Conservation (phyloP, 2,797 vertebrate species). For the Thalassophryne amazonica region DNA sequence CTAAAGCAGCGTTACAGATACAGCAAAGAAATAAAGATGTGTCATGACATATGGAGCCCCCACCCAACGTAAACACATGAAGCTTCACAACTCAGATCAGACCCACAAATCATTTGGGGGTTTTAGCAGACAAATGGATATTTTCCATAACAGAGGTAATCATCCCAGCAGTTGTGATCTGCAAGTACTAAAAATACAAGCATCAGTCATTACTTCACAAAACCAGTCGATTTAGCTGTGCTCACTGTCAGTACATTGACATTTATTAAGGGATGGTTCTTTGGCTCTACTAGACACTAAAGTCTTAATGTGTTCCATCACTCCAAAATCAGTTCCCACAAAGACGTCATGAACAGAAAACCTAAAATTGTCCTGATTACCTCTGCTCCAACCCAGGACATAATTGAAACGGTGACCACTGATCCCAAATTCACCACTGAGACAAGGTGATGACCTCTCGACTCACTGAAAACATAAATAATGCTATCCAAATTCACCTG, state of each 20-base stretch:
- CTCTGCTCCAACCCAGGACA: background rate
- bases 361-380: background rate
- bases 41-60: background rate
- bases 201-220: background rate
- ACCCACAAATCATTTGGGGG: background rate
- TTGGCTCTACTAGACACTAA: too few relatives aligned
- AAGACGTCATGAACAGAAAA: background rate
- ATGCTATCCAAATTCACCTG: too few relatives aligned
- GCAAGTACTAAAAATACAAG: background rate
- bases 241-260: too few relatives aligned
- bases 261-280: too few relatives aligned
- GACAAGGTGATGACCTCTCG: background rate
- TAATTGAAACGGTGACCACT: background rate
- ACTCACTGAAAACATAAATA: too few relatives aligned
- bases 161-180: background rate
- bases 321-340: background rate
- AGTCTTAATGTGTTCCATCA: background rate
- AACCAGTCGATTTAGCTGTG: too few relatives aligned
- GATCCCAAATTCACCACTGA: rapidly evolving
- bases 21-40: background rate
- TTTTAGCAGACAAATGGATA: background rate
- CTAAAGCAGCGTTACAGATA: background rate
- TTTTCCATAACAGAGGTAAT: rapidly evolving
- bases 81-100: background rate
- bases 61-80: too few relatives aligned